Conservation (phyloP, 2,797 vertebrate genomes). For the Hippoglossus hippoglossus region DNA sequence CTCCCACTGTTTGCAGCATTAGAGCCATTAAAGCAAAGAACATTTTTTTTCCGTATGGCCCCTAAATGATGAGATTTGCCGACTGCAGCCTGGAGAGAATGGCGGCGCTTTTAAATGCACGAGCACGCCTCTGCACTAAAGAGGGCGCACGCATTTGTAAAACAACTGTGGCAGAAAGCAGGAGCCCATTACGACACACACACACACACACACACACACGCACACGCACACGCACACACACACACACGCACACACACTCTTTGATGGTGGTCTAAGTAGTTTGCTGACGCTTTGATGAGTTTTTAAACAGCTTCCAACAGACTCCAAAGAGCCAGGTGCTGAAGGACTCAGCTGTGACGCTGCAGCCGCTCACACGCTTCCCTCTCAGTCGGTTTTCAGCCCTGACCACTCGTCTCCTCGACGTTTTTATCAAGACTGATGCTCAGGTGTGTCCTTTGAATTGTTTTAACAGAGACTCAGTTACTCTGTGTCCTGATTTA, state of each 20-base stretch:
- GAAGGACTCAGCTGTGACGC: slow-evolving; percentile 24
- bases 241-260: slow-evolving; percentile 13
- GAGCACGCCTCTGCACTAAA: slow-evolving; percentile 45
- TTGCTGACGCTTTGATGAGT: slow-evolving; percentile 51
- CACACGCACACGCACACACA: slow-evolving; percentile 4
- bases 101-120: slow-evolving; percentile 46
- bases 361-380: background rate
- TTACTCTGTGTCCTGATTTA: slow-evolving; percentile 10
- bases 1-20: slow-evolving; percentile 21
- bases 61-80: slow-evolving; percentile 42
- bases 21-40: slow-evolving; percentile 35
- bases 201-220: background rate
- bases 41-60: slow-evolving; percentile 35
- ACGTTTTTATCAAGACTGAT: slow-evolving; percentile 1
- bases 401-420: slow-evolving; percentile 2
- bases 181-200: slow-evolving; percentile 9
- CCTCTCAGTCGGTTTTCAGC: background rate
- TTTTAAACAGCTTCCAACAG: slow-evolving; percentile 56
- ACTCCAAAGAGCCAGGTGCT: slow-evolving; percentile 42
- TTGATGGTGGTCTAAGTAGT: slow-evolving; percentile 52
- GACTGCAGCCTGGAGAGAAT: slow-evolving; percentile 35
- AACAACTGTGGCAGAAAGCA: slow-evolving; percentile 28
- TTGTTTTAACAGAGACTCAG: slow-evolving; percentile 12
- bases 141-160: slow-evolving; percentile 24
- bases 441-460: slow-evolving; percentile 2